A percentile compares a stretch with the other conserved stretches of the same genome.
Evolutionary conservation across 2,888 invertebrate species (phyloP).

Genomic region (Drosophila conformis): DNA sequence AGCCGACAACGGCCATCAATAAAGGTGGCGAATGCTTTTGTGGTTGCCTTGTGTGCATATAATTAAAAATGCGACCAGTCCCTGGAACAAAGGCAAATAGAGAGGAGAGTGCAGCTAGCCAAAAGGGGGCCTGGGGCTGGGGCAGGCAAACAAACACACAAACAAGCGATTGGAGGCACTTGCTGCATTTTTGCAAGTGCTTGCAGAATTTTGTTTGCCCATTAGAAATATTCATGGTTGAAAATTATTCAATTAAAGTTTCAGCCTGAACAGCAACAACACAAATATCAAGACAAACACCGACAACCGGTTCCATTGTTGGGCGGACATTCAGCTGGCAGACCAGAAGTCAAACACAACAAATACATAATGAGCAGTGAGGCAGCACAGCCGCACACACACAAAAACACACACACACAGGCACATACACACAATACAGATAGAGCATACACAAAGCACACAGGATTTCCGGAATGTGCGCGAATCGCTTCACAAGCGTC

Average conservation of each 20-base stretch:
- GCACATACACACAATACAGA: background rate
- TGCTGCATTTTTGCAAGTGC: slow-evolving; percentile 66
- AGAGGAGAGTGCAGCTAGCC: slow-evolving; percentile 1
- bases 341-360: slow-evolving; percentile 65
- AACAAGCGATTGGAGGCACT: slow-evolving; percentile 36
- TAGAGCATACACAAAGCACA: slow-evolving; percentile 12
- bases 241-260: slow-evolving; percentile 80
- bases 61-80: slow-evolving; percentile 75
- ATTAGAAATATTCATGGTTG: slow-evolving; percentile 80
- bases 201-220: slow-evolving; percentile 77
- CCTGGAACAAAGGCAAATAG: slow-evolving; percentile 66
- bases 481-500: slow-evolving; percentile 71
- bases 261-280: slow-evolving; percentile 36
- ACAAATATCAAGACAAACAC: slow-evolving; percentile 11
- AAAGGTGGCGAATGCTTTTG: slow-evolving; percentile 79
- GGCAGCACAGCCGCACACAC: slow-evolving; percentile 44
- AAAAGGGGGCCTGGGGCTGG: background rate
- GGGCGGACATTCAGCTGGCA: slow-evolving; percentile 15
- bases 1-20: slow-evolving; percentile 70
- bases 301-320: slow-evolving; percentile 3
- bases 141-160: slow-evolving; percentile 39
- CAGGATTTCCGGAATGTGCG: slow-evolving; percentile 74
- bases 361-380: slow-evolving; percentile 78
- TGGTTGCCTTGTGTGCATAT: slow-evolving; percentile 78
- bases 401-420: slow-evolving; percentile 10